Conservation (phyloP, 2,888 invertebrate species). For the Stictocephala bisonia region DNA sequence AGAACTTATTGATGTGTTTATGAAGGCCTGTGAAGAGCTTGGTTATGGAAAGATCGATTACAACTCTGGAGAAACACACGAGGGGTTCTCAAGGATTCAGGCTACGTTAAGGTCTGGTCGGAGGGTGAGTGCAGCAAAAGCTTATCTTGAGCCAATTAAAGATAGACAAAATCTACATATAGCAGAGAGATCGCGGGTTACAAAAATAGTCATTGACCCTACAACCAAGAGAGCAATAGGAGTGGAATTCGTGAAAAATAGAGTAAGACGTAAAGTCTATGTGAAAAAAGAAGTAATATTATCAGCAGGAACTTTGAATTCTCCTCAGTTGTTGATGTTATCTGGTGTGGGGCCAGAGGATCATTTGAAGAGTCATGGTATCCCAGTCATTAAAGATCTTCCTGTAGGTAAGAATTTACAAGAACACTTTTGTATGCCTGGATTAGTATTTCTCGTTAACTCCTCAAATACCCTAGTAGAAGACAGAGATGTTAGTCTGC, state of each 20-base stretch:
- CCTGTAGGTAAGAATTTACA: slow-evolving; percentile 76
- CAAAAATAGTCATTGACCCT: slow-evolving; percentile 62
- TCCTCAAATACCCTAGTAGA: slow-evolving; percentile 59
- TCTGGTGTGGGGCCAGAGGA: slow-evolving; percentile 74
- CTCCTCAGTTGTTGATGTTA: slow-evolving; percentile 78
- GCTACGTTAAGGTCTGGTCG: slow-evolving; percentile 67
- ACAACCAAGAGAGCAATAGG: slow-evolving; percentile 64
- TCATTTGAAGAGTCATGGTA: slow-evolving; percentile 70
- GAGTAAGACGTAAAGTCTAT: slow-evolving; percentile 61
- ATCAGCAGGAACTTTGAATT: slow-evolving; percentile 82
- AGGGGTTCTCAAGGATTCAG: slow-evolving; percentile 69
- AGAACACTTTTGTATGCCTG: slow-evolving; percentile 75
- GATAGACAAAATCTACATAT: slow-evolving; percentile 62
- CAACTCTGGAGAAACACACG: slow-evolving; percentile 57
- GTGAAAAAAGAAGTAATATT: slow-evolving; percentile 72
- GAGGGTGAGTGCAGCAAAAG: slow-evolving; percentile 69
- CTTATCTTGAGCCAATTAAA: slow-evolving; percentile 68
- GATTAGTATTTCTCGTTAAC: slow-evolving; percentile 69
- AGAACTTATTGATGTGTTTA: slow-evolving; percentile 73
- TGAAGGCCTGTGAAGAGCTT: slow-evolving; percentile 74
- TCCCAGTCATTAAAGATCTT: slow-evolving; percentile 72
- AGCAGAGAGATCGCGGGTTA: slow-evolving; percentile 60
- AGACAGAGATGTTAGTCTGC: slow-evolving; percentile 33
- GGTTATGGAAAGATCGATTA: slow-evolving; percentile 70
- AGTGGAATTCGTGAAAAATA: slow-evolving; percentile 65